These are phyloP conservation scores for Nesidiocoris tenuis DNA, from an alignment of 2,888 invertebrate species.

Conservation along the genomic window DNA sequence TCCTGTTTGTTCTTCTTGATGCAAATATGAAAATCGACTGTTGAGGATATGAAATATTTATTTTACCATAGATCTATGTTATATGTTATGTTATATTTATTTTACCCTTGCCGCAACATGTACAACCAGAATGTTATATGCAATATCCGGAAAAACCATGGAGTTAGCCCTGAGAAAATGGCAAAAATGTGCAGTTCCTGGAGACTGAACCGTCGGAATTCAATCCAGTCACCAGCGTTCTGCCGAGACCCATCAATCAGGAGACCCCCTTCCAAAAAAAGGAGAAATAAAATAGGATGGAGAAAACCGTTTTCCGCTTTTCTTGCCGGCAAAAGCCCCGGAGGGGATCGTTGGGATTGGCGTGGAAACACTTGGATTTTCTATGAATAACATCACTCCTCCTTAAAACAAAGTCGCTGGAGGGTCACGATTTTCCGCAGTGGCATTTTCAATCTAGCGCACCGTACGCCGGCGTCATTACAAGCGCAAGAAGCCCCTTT, in stretches of 20 bases:
- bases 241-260: not conserved
- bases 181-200: not conserved
- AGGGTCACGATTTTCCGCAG: not conserved
- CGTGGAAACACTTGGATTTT: conserved; percentile 7
- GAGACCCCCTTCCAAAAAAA: not conserved
- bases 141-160: not conserved
- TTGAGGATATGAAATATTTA: too few species aligned
- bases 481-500: too few species aligned
- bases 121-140: too few species aligned
- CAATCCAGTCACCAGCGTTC: not conserved
- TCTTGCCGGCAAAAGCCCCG: not conserved
- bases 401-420: not conserved
- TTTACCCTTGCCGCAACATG: too few species aligned
- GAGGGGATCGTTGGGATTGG: not conserved
- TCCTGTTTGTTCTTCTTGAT: not conserved
- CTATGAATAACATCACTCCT: conserved; percentile 34
- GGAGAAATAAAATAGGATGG: not conserved
- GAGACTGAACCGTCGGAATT: not conserved
- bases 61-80: too few species aligned
- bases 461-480: too few species aligned
- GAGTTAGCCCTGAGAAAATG: not conserved
- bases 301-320: not conserved
- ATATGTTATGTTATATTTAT: too few species aligned
- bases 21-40: too few species aligned
- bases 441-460: too few species aligned